A percentile compares a stretch with the other conserved stretches of the same genome.
These are phyloP conservation scores for Oncorhynchus nerka DNA, from an alignment of 2,113 vertebrate genomes.

Conservation along the genomic window DNA sequence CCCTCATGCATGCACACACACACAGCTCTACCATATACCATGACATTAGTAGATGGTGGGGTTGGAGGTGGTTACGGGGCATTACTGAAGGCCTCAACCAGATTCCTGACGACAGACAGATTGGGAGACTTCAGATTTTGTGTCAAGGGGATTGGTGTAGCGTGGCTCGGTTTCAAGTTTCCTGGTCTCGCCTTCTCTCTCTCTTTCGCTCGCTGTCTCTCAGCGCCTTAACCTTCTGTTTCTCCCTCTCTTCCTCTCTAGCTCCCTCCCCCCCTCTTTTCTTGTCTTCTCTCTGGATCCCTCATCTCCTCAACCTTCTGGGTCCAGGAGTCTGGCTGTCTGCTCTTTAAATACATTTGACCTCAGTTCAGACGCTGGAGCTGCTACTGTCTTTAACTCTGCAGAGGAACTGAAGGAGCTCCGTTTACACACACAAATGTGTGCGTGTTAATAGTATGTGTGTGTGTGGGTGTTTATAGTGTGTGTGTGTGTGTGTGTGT, in stretches of 20 bases:
- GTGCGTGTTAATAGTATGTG: no score
- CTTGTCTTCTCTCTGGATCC: slow-evolving; percentile 44
- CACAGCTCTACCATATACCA: no score
- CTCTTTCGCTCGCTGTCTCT: not conserved
- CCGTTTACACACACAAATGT: not conserved
- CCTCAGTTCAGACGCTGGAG: slow-evolving; percentile 62
- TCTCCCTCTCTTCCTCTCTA: slow-evolving; percentile 8
- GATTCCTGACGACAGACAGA: no score
- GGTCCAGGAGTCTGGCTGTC: slow-evolving; percentile 72
- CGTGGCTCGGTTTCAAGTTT: not conserved
- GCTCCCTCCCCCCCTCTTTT: slow-evolving; percentile 27
- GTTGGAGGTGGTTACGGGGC: no score
- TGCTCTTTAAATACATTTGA: slow-evolving; percentile 75
- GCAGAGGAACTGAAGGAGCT: slow-evolving; percentile 19
- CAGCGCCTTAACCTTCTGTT: not conserved
- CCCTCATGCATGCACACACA: no score
- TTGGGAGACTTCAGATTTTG: no score
- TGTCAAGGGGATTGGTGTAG: not conserved
- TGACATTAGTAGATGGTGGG: no score
- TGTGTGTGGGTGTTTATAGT: no score
- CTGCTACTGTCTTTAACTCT: slow-evolving; percentile 58
- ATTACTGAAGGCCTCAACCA: no score
- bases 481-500: not conserved
- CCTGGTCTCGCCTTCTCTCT: no score
- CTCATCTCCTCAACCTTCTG: slow-evolving; percentile 44